Base-by-base conservation (phyloP, 1,140 invertebrate genomes). In the Caenorhabditis remanei region DNA sequence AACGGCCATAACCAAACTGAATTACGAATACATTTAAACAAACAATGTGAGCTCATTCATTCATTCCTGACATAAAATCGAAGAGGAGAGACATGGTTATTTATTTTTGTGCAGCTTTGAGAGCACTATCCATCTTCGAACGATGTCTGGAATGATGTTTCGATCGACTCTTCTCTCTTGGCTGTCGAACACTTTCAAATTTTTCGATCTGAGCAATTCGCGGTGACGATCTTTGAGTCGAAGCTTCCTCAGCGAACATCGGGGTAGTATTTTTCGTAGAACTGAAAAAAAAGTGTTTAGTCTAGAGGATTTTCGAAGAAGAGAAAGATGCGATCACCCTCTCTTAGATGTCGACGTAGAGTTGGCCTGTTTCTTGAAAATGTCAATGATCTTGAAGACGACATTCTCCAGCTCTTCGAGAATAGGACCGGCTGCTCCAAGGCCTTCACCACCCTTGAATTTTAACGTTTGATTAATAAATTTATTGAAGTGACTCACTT, bases 41-140 rank as follows among this genome's bases (percentile, higher is more conserved):
- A 32, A 21, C 19, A 63, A 21, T 53, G 11, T 53, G 50, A 53
- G 11, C 24, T 24, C n/a, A 50, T 50, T 14, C 0, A 53, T 53
- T 53, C 50, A 53, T 8, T 53, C 50, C 13, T 4, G 5, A 53
- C 50, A 53, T 32, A 32, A 32, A 53, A 32, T 63, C 21, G 32
- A 21, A 63, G 32, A 32, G 9, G 21, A 14, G 32, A 40, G 24
- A 24, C 5, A 53, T 53, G 50, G 16, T 3, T 14, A 16, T 79
- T 24, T 8, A 50, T 79, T 24, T 21, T 79, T 48, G 46, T 8
- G 71, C 43, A 50, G 71, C 71, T 50, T 50, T 79, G 46, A 79
- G n/a, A 50, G 71, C 71, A 79, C 71, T 79, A 53, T 79, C 71
- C 71, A 79, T 50, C n/a, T 79, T 79, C 19, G 71, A 79, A 50